Percentiles rank a stretch among this genome's conserved stretches.
phyloP scores from a whole-genome alignment of 2,113 vertebrate species.

The Dasypus novemcinctus region DNA sequence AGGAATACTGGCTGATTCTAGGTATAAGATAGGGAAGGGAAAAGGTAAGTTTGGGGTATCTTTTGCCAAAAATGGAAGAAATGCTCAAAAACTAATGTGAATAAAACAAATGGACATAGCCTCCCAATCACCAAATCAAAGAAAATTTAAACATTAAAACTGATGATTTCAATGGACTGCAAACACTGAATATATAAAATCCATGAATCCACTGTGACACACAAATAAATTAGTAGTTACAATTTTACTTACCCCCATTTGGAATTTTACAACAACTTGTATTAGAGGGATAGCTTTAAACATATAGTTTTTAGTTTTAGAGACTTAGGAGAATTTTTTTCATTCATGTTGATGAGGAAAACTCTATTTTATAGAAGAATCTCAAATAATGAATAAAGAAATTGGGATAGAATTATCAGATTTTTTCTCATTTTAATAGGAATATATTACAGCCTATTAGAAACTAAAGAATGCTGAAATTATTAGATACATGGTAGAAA shows the following conservation, averaged over 20 bases:
- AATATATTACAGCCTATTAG: background rate
- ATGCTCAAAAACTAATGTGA: background rate
- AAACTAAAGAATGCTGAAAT: background rate
- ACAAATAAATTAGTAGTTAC: background rate
- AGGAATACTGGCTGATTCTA: background rate
- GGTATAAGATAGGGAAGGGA: background rate
- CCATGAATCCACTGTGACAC: background rate
- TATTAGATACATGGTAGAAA: background rate
- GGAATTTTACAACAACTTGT: constrained; percentile 84
- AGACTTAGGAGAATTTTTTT: background rate
- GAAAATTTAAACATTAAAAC: background rate
- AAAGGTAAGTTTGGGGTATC: background rate
- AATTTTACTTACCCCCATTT: background rate
- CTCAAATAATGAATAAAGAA: background rate
- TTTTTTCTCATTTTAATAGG: background rate
- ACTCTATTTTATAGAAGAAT: background rate
- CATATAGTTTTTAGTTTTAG: background rate
- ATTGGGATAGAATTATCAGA: background rate
- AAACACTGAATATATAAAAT: background rate
- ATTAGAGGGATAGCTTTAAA: background rate
- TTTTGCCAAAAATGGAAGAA: background rate
- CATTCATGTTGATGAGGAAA: background rate
- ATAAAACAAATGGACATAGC: background rate
- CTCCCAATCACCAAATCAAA: background rate
- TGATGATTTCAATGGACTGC: background rate